Percentiles rank a stretch among this genome's conserved stretches.
Evolutionary conservation across 2,113 vertebrate species (phyloP).

Genomic region (Melanerpes aurifrons): DNA sequence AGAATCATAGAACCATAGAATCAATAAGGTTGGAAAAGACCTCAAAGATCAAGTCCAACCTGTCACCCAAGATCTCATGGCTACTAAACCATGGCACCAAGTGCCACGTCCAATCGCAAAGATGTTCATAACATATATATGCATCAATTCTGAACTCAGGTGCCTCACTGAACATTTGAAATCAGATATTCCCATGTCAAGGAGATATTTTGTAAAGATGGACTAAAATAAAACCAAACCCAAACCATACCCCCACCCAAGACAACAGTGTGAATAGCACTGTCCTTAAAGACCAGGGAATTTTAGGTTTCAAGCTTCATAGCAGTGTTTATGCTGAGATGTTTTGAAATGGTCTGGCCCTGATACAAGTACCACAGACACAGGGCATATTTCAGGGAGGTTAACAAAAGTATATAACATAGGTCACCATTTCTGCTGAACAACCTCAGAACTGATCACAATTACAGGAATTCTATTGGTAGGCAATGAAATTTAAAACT

Average conservation of each 20-base stretch:
- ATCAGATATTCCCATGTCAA: background rate
- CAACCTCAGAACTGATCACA: background rate
- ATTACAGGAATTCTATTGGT: background rate
- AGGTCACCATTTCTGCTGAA: background rate
- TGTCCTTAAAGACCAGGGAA: background rate
- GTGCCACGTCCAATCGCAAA: background rate
- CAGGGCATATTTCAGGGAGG: rapidly evolving
- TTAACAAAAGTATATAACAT: background rate
- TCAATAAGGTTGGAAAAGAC: no score
- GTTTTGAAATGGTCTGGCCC: background rate
- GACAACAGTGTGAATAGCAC: background rate
- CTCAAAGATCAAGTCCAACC: no score
- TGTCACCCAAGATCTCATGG: no score
- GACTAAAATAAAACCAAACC: background rate
- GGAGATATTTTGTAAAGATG: background rate
- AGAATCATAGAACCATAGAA: no score
- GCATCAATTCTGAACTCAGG: background rate
- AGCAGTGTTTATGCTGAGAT: background rate
- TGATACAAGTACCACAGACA: background rate
- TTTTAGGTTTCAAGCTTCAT: background rate
- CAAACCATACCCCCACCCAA: rapidly evolving
- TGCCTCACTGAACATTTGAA: background rate
- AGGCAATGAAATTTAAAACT: background rate
- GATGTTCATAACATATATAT: background rate
- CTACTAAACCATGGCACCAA: no score